Base-by-base conservation (phyloP, 2,888 invertebrate species). In the Tortricodes alternella region DNA sequence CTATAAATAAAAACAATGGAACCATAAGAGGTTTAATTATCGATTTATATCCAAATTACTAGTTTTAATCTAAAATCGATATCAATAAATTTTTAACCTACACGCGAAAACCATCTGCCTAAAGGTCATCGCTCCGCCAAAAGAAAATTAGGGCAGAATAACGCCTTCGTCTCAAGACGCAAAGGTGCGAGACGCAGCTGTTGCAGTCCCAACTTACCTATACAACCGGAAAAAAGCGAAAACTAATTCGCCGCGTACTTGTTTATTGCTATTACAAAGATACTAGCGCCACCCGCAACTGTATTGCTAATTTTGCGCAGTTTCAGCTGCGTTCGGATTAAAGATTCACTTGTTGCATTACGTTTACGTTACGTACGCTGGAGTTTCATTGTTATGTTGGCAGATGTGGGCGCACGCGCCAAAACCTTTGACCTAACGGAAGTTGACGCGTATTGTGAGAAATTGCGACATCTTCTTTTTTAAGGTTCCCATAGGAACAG, bases 391-490 rank as follows among this genome's bases (percentile, higher is more conserved):
- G 53, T 58, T 62, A 58, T 53, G 41, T 48, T 35, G 49, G 59
- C 59, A 59, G 59, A 55, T 55, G 59, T 46, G 53, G 58, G 59
- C 69, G 75, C 76, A 73, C 75, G 74, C 68, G 76, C 65, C 67
- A 59, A 29, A 29, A 44, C 44, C 44, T 44, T 44, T 56, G 56
- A 56, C 56, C 56, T 50, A 38, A 41, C 48, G 37, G 43, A 41
- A 23, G 18, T 34, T 32, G 9, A 41, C 8, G 13, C 15, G 8
- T 23, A 8, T 23, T 23, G 23, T 16, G 41, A 24, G 24, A 41
- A 15, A 24, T 21, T 34, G 15, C 15, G 6, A 21, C n/a, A n/a
- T n/a, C n/a, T n/a, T n/a, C n/a, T n/a, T n/a, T 23, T 21, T 13
- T 21, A 13, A 13, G 11, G 34, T 34, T 34, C 34, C 34, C 34